A percentile compares a stretch with the other conserved stretches of the same genome.
Evolutionary conservation across 2,113 vertebrate genomes (phyloP).

Genomic region (Platycercus adscitus): DNA sequence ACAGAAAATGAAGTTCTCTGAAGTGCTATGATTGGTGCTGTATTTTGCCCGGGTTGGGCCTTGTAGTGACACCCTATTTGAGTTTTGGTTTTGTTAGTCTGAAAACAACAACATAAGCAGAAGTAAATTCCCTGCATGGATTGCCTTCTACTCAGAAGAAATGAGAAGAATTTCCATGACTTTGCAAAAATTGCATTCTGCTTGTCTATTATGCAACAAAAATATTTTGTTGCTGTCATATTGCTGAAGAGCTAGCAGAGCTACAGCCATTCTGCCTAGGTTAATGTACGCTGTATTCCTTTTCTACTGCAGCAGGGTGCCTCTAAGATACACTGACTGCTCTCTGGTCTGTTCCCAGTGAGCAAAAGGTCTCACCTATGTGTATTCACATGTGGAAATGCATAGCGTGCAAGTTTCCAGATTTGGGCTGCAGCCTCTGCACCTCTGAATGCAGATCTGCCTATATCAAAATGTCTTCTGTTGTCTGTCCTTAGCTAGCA

Average conservation of each 20-base stretch:
- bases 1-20: neutral
- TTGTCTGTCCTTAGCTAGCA: neutral
- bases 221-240: neutral
- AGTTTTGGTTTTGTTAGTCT: neutral
- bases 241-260: neutral
- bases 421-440: neutral
- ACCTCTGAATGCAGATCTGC: neutral
- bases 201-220: neutral
- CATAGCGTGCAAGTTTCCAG: neutral
- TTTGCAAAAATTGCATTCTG: neutral
- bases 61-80: neutral
- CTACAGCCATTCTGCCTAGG: neutral
- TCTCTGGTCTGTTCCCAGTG: neutral
- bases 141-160: neutral
- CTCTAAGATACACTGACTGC: neutral
- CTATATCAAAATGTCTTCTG: neutral
- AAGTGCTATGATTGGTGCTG: neutral
- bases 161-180: neutral
- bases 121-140: neutral
- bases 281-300: neutral
- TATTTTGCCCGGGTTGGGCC: neutral
- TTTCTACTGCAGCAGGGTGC: neutral
- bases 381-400: neutral
- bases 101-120: neutral
- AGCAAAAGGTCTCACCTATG: neutral